Conservation (phyloP, 2,888 invertebrate genomes). For the Caradrina kadenii region DNA sequence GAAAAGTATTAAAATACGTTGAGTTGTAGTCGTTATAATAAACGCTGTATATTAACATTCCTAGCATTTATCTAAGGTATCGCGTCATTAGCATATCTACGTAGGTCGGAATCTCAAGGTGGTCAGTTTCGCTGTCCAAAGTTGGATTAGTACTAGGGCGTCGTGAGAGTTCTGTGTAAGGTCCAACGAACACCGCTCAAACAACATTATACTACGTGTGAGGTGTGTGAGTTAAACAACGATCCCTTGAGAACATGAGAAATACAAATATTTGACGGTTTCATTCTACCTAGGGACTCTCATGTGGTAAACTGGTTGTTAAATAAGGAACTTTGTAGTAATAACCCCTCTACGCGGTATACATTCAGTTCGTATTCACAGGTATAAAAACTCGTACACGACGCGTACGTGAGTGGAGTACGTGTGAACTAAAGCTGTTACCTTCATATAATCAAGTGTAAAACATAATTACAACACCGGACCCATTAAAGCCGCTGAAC, state of each 20-base stretch:
- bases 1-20: neutral
- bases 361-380: neutral
- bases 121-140: neutral
- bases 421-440: too few relatives aligned
- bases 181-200: neutral
- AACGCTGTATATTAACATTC: neutral
- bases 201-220: neutral
- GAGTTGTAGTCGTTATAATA: neutral
- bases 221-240: neutral
- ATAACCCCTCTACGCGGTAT: too few relatives aligned
- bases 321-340: neutral
- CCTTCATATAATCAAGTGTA: neutral
- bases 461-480: constrained; percentile 14
- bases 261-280: neutral
- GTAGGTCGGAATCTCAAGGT: neutral
- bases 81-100: neutral
- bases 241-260: neutral
- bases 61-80: neutral
- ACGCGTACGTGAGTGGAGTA: too few relatives aligned
- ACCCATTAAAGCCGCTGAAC: constrained; percentile 6
- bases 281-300: neutral
- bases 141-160: neutral
- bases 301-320: too few relatives aligned
- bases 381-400: too few relatives aligned
- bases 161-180: neutral